Evolutionary conservation across 2,888 invertebrate genomes (phyloP).

Genomic region (Micoletzkya japonica): DNA sequence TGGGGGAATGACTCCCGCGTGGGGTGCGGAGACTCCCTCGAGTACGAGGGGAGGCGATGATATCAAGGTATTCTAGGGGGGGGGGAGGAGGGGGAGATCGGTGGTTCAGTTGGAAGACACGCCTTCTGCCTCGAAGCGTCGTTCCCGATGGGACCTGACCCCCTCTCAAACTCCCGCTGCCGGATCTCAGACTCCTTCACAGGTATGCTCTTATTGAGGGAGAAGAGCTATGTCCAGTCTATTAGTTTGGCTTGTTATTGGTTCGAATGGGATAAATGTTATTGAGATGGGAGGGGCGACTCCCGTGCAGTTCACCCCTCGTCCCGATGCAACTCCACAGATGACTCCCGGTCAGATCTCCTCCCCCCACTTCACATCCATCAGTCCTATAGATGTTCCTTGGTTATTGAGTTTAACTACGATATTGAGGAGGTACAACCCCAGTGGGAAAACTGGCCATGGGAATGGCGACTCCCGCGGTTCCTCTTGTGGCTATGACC

Average conservation of each 20-base stretch:
- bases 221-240: not conserved
- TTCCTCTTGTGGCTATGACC: constrained; percentile 90
- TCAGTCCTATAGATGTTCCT: not conserved
- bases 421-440: constrained; percentile 65
- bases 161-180: constrained; percentile 71
- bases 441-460: constrained; percentile 81
- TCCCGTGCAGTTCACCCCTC: constrained; percentile 72
- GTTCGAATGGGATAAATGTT: constrained; percentile 1
- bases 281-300: constrained; percentile 66
- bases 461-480: constrained; percentile 96
- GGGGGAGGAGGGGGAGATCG: not conserved
- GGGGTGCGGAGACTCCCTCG: constrained; percentile 94
- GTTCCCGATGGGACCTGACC: constrained; percentile 98
- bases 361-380: not conserved
- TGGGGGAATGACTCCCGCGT: constrained; percentile 77
- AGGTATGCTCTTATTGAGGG: not conserved
- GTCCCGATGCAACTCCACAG: constrained; percentile 37
- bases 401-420: not conserved
- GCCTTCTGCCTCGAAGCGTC: constrained; percentile 89
- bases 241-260: not conserved
- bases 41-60: constrained; percentile 66
- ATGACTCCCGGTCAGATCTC: constrained; percentile 62
- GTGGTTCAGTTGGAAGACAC: constrained; percentile 74
- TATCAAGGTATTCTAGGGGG: constrained; percentile 33
- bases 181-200: constrained; percentile 47